phyloP scores from a whole-genome alignment of 2,113 vertebrate genomes.

The Chiloscyllium plagiosum region DNA sequence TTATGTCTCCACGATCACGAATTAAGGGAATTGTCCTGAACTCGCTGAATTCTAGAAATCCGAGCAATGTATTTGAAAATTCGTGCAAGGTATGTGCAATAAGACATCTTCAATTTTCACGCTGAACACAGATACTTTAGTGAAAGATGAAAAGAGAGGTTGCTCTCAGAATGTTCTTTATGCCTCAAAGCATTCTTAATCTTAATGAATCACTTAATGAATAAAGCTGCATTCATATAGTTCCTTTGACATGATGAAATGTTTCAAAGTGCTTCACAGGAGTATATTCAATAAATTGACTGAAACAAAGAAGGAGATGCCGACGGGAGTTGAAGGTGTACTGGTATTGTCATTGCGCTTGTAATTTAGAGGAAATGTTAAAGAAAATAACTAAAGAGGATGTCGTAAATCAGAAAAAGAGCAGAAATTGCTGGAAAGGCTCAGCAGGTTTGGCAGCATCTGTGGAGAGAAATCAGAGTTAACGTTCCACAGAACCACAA shows the following conservation, averaged over 20 bases:
- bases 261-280: not conserved
- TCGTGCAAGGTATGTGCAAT: slow-evolving; percentile 61
- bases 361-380: too few species aligned
- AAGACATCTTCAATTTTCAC: not conserved
- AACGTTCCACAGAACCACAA: too few species aligned
- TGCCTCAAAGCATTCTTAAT: not conserved
- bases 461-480: too few species aligned
- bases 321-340: too few species aligned
- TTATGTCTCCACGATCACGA: slow-evolving; percentile 67
- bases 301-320: not conserved
- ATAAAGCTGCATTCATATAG: not conserved
- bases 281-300: not conserved
- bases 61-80: slow-evolving; percentile 57
- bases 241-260: not conserved
- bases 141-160: not conserved
- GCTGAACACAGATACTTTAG: too few species aligned
- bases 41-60: slow-evolving; percentile 54
- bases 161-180: not conserved
- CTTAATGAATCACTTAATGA: not conserved
- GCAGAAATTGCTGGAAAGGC: too few species aligned
- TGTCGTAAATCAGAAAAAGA: too few species aligned
- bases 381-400: too few species aligned
- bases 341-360: too few species aligned
- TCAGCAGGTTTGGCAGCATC: too few species aligned
- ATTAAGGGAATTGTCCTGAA: slow-evolving; percentile 65